Evolutionary conservation across 2,888 invertebrate species (phyloP), one percentile per base, ranked within the genome.

Genomic region (Campoletis raptor): DNA sequence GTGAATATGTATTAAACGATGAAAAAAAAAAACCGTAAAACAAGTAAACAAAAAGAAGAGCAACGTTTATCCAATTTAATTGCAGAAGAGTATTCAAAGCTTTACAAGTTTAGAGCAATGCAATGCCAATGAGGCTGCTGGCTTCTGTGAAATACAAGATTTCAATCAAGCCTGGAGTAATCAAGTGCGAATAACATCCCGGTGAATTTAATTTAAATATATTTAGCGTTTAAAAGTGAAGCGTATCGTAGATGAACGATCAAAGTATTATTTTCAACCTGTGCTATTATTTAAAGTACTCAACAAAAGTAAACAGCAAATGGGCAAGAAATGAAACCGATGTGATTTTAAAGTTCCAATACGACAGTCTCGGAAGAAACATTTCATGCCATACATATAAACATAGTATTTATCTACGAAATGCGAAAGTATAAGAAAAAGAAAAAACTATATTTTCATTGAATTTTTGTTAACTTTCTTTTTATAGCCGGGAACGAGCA

Each of bases 201-300:
- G 18, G 57, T 61, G 42, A 81, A 82, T 86, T 85, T 78, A 87
- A 85, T 90, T 83, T 89, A 83, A 78, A 89, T 90, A 90, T 83
- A 86, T 88, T 76, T 67, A 76, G 54, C 74, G 54, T 42, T 66
- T 70, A 70, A 79, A 79, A 85, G 87, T 66, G 82, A 85, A 78
- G 88, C 70, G 77, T 89, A 85, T 85, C 88, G 83, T 87, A 85
- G 89, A 88, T 89, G 83, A 87, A 88, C 85, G 76, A 83, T 77
- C 88, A 92, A 61, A 92, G 90, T 92, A 92, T 91, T 91, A 90
- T 91, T 92, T 90, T 90, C 89, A 91, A 91, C 69, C 78, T 84
- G 86, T 79, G 86, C 86, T 86, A 85, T 86, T 86, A 84, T 48
- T 84, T 84, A 82, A 85, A 85, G 36, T 89, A 70, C 83, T 88